phyloP scores from a whole-genome alignment of 2,888 invertebrate species.

The Branchinecta sandiegonensis region DNA sequence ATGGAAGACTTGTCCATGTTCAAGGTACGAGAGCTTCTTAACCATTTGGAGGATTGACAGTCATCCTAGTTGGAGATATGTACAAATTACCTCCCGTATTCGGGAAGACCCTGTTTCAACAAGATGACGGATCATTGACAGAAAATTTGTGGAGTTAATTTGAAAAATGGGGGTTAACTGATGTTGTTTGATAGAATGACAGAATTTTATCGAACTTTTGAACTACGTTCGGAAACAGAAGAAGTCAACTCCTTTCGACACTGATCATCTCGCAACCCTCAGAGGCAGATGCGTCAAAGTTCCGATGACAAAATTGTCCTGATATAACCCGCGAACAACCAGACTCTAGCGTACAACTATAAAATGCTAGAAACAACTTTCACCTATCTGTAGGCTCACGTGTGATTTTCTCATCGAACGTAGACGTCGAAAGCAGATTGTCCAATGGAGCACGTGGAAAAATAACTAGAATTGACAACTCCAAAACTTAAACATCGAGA shows the following conservation, averaged over 20 bases:
- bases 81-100: not conserved
- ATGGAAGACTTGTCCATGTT: constrained; percentile 3
- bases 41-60: constrained; percentile 12
- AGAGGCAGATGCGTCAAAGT: not conserved
- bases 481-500: not conserved
- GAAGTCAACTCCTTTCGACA: constrained; percentile 1
- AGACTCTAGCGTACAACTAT: not conserved
- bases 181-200: not conserved
- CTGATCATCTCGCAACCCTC: not conserved
- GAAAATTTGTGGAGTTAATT: not conserved
- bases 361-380: constrained; percentile 3
- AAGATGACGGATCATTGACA: not conserved
- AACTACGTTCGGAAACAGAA: constrained; percentile 7
- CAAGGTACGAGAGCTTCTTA: not conserved
- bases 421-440: not conserved
- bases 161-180: not conserved
- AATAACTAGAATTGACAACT: not conserved
- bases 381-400: not conserved
- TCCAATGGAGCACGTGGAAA: not conserved
- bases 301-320: not conserved
- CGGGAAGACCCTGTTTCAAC: not conserved
- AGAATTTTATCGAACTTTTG: not conserved
- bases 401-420: not conserved
- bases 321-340: not conserved
- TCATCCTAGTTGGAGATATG: constrained; percentile 3